phyloP scores from a whole-genome alignment of 2,888 invertebrate genomes.

The Chydorus sphaericus region DNA sequence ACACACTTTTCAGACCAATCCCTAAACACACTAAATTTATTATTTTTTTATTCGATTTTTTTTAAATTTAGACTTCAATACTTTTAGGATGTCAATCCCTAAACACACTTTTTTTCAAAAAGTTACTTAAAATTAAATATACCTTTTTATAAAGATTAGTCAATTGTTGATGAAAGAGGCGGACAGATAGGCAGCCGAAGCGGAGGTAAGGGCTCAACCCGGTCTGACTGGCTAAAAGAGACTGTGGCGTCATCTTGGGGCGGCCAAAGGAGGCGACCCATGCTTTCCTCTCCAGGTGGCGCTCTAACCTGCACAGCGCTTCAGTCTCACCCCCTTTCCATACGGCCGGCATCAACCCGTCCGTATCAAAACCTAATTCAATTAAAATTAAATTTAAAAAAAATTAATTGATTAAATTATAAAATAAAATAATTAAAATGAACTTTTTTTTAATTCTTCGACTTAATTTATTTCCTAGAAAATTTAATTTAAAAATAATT shows the following conservation, averaged over 20 bases:
- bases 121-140: no score
- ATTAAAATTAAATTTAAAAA: neutral
- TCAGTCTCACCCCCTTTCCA: constrained; percentile 71
- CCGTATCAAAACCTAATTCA: constrained; percentile 55
- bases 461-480: neutral
- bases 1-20: no score
- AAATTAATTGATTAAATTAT: neutral
- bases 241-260: constrained; percentile 79
- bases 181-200: constrained; percentile 70
- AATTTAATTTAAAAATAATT: no score
- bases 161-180: constrained; percentile 68
- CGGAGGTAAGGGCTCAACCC: constrained; percentile 71
- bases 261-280: constrained; percentile 82
- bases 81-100: no score
- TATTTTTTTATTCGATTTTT: no score
- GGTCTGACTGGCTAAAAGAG: constrained; percentile 64
- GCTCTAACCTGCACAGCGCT: constrained; percentile 49
- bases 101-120: no score
- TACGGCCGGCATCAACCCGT: constrained; percentile 48
- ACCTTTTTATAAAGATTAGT: constrained; percentile 46
- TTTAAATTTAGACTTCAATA: no score
- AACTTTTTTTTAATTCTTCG: neutral
- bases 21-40: no score
- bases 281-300: constrained; percentile 47
- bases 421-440: neutral